Conservation (phyloP, 2,797 vertebrate species). For the Sitta carolinensis region DNA sequence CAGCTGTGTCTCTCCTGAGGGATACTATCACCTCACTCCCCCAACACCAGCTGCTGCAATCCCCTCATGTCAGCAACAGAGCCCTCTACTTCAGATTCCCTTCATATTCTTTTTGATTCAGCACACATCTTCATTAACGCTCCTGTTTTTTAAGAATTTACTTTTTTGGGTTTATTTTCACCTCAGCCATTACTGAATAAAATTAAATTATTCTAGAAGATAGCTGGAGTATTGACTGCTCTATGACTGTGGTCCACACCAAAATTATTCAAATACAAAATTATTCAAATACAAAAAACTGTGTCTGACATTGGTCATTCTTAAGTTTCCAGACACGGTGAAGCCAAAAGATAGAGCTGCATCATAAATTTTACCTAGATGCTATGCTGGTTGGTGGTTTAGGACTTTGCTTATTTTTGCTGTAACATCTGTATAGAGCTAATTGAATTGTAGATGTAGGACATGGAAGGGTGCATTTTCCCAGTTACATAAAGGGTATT, state of each 20-base stretch:
- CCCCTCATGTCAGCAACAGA: not conserved
- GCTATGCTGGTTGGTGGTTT: fast-evolving
- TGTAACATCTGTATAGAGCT: not conserved
- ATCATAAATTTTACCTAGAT: not conserved
- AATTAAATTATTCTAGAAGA: not conserved
- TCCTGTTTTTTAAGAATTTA: not conserved
- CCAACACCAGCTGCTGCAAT: not conserved
- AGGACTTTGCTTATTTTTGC: not conserved
- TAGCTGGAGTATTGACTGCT: not conserved
- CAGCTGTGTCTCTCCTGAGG: not conserved
- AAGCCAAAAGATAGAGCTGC: not conserved
- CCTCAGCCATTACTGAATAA: not conserved
- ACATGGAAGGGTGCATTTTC: not conserved
- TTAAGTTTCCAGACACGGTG: not conserved
- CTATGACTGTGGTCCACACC: not conserved
- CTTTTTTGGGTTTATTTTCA: not conserved
- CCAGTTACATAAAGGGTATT: not conserved
- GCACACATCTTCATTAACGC: not conserved
- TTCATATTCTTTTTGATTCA: not conserved
- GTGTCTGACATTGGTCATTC: not conserved
- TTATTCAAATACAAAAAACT: not conserved
- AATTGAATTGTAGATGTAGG: not conserved
- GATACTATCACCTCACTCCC: not conserved
- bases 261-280: not conserved
- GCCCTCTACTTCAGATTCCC: not conserved